A percentile compares a stretch with the other conserved stretches of the same genome.
Evolutionary conservation across 2,888 invertebrate species (phyloP).

Genomic region (Apamea crenata): DNA sequence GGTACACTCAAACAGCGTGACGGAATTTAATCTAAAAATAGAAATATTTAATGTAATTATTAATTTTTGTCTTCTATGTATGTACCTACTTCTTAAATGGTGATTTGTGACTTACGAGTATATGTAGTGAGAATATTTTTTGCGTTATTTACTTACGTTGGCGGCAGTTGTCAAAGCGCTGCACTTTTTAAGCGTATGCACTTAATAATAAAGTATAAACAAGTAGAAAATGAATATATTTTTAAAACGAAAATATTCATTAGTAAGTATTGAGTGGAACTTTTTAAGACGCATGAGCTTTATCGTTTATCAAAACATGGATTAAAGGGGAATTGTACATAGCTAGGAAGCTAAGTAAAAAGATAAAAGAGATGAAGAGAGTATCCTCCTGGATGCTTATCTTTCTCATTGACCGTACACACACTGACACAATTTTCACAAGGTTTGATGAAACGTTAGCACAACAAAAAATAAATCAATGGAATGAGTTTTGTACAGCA

Average conservation of each 20-base stretch:
- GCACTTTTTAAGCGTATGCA: background rate
- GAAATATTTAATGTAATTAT: background rate
- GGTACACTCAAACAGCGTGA: background rate
- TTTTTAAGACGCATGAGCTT: background rate
- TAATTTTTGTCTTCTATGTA: background rate
- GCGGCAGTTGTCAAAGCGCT: background rate
- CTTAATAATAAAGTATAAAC: background rate
- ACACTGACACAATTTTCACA: conserved; percentile 36
- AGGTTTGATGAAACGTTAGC: conserved; percentile 42
- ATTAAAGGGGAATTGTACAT: background rate
- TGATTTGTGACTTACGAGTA: background rate
- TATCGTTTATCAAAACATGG: background rate
- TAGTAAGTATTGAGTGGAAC: background rate
- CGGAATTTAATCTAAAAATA: background rate
- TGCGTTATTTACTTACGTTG: background rate
- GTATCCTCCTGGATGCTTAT: conserved; percentile 10
- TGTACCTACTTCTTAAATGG: background rate
- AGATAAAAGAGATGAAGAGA: no score
- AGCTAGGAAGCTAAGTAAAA: background rate
- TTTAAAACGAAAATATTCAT: background rate
- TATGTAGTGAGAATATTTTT: background rate
- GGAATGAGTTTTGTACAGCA: conserved; percentile 50
- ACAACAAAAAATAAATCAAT: conserved; percentile 57
- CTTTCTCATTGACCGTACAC: conserved; percentile 22
- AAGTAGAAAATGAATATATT: background rate